Base-by-base conservation (phyloP, 2,797 vertebrate species). In the Anguilla marmorata region DNA sequence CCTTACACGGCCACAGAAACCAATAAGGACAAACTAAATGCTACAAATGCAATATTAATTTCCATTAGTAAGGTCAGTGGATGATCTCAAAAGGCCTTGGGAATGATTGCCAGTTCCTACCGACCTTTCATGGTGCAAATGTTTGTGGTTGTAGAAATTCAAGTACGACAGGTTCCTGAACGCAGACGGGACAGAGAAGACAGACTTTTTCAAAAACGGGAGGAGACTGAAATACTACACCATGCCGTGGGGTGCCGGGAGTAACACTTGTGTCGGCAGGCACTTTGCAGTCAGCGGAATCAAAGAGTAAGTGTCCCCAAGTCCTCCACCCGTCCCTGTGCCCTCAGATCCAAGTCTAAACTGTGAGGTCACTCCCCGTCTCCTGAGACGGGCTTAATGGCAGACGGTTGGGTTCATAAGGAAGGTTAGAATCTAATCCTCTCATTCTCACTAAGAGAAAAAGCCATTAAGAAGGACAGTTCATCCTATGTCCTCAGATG, bases 221-320 rank as follows among this genome's bases (percentile, higher is more conserved):
- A 93, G 93, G 89, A 96, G 86, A 84, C 86, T 98, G 90, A 97
- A 97, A 89, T 95, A 98, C 69, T 94, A 92, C 90, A 97, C 11
- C 90, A 95, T 99, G 97, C 98, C 98, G 0, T 99, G 98, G 98
- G 98, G 98, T 0, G 96, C 96, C 0, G 97, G 97, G 0, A 89
- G 88, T 16, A 97, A 96, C 90, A 94, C 93, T n/a, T 99, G 98
- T 60, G 95, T 97, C 0, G 99, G 97, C 11, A 94, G 96, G 3
- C 96, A 96, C 89, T 97, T 99, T 0, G 98, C 98, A 5, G 16
- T 93, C 3, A 93, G 91, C 27, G 94, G 97, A 90, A 95, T 99
- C 76, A 99, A 99, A 91, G 94, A 97, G 91, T 99, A 83, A 95
- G 96, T 95, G 3, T 33, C 5, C 41, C 58, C 37, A 45, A 24